Percentiles rank a stretch among this genome's conserved stretches.
Conservation (phyloP, 2,113 vertebrate species). For the Piprites chloris region DNA sequence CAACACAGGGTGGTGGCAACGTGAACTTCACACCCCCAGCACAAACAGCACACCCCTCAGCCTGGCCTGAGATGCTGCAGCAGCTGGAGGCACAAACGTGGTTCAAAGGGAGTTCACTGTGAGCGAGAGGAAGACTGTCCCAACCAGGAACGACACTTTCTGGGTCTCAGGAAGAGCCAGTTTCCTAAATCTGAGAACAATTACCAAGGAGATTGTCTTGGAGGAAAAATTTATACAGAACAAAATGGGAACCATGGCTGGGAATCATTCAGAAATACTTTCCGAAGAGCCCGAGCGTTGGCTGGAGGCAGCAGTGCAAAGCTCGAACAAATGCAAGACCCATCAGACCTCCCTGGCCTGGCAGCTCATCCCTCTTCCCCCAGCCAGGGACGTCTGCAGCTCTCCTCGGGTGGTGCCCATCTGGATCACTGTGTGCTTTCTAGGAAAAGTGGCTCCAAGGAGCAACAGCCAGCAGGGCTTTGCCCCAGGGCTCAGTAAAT, state of each 20-base stretch:
- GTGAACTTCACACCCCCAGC: neutral
- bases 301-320: neutral
- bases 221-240: constrained; percentile 47
- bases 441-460: neutral
- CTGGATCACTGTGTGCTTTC: neutral
- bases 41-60: neutral
- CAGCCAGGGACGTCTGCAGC: neutral
- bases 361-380: neutral
- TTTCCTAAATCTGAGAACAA: constrained; percentile 65
- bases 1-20: fast-evolving
- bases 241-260: constrained; percentile 18
- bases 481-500: neutral
- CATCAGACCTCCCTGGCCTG: neutral
- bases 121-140: neutral
- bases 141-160: neutral
- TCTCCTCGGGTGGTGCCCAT: neutral
- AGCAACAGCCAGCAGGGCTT: neutral
- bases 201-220: neutral
- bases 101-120: neutral
- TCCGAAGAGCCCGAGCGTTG: neutral
- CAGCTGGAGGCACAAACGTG: neutral
- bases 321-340: neutral
- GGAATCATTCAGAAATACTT: constrained; percentile 50
- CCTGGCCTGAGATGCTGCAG: neutral
- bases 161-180: constrained; percentile 45